Evolutionary conservation across 2,113 vertebrate genomes (phyloP).

Genomic region (Monarcha castaneiventris): DNA sequence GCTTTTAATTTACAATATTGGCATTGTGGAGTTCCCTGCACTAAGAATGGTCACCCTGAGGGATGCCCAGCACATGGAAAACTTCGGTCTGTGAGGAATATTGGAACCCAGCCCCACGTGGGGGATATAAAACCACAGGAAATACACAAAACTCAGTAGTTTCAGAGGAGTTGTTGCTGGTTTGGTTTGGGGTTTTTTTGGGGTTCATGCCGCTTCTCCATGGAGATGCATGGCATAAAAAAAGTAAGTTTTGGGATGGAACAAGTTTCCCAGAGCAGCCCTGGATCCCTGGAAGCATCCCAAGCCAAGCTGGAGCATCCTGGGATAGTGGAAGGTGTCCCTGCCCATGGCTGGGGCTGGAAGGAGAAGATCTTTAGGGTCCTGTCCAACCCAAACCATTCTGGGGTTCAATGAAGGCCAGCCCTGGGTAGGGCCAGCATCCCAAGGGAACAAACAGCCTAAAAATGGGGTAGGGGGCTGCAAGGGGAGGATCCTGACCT

Average conservation of each 20-base stretch:
- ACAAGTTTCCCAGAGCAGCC: neutral
- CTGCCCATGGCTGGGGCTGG: neutral
- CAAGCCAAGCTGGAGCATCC: neutral
- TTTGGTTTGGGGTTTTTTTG: neutral
- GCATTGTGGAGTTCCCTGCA: neutral
- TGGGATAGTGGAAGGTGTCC: neutral
- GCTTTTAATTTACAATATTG: neutral
- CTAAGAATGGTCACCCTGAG: neutral
- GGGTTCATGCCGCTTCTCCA: neutral
- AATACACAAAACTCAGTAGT: fast-evolving
- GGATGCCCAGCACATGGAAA: neutral
- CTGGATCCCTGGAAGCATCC: neutral
- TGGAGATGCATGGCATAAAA: neutral
- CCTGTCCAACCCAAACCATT: neutral
- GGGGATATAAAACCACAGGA: neutral
- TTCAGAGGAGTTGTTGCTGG: neutral
- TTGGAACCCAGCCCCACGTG: fast-evolving
- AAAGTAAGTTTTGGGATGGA: neutral
- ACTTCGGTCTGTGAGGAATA: neutral
- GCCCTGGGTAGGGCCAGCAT: neutral
- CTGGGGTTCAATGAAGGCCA: neutral
- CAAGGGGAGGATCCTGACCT: neutral
- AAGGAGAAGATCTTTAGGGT: neutral
- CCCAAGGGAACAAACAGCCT: neutral
- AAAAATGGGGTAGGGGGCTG: neutral